These are phyloP conservation scores for Trachops cirrhosus DNA, from an alignment of 2,797 vertebrate genomes.

Conservation along the genomic window DNA sequence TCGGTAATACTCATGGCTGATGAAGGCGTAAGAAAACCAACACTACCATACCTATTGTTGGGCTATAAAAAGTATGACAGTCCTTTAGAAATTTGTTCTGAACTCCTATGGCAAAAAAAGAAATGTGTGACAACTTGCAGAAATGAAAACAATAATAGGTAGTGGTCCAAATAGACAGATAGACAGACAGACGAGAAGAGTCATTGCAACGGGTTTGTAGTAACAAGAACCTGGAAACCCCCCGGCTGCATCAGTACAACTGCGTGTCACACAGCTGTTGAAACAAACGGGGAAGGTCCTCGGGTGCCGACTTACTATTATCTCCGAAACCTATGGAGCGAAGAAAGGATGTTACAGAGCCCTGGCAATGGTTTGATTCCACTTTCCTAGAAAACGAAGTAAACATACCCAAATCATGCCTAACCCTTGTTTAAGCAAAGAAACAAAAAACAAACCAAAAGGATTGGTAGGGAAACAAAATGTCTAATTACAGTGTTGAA, in stretches of 20 bases:
- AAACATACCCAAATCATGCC: background rate
- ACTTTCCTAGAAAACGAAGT: constrained; percentile 14
- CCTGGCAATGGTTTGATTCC: background rate
- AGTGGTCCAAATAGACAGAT: background rate
- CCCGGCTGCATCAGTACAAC: no score
- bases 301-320: background rate
- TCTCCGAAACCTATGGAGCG: background rate
- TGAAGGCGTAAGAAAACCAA: background rate
- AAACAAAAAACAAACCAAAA: background rate
- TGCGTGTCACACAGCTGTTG: background rate
- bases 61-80: background rate
- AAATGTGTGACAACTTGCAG: background rate
- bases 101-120: background rate
- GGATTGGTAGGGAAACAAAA: background rate
- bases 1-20: background rate
- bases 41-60: background rate
- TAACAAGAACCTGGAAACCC: background rate
- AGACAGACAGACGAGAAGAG: background rate
- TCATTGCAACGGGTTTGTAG: background rate
- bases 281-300: background rate
- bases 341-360: background rate
- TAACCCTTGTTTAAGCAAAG: background rate
- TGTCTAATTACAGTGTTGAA: background rate
- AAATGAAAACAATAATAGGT: background rate
- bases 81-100: background rate